phyloP scores from a whole-genome alignment of 2,113 vertebrate genomes.

The Alectura lathami region DNA sequence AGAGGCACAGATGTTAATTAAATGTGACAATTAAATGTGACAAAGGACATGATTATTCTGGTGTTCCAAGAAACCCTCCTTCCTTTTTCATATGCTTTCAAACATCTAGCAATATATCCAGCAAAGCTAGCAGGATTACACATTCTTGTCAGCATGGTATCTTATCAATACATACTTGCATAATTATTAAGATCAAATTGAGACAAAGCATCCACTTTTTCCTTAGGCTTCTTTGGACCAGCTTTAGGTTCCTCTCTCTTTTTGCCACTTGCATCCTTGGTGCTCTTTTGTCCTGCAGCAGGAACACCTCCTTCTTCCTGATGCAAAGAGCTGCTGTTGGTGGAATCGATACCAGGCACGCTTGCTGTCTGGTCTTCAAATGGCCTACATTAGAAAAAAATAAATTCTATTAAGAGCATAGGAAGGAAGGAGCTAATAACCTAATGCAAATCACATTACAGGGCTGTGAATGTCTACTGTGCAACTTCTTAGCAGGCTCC shows the following conservation, averaged over 20 bases:
- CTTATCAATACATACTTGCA: slow-evolving; percentile 85
- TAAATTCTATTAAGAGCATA: neutral
- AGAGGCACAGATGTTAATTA: neutral
- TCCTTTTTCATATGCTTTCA: neutral
- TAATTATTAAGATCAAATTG: slow-evolving; percentile 99
- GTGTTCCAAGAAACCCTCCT: neutral
- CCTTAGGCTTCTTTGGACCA: slow-evolving; percentile 93
- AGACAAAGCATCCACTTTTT: slow-evolving; percentile 93
- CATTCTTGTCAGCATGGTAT: neutral
- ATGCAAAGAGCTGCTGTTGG: slow-evolving; percentile 70
- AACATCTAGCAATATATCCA: neutral
- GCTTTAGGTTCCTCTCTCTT: slow-evolving; percentile 93
- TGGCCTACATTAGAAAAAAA: slow-evolving; percentile 58
- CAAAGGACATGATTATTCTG: neutral
- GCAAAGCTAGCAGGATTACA: neutral
- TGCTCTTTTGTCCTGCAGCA: slow-evolving; percentile 75
- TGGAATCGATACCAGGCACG: slow-evolving; percentile 53
- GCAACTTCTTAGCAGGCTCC: neutral
- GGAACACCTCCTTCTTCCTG: slow-evolving; percentile 77
- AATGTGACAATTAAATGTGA: neutral
- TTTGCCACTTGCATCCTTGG: slow-evolving; percentile 84
- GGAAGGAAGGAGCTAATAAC: neutral
- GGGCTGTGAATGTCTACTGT: neutral
- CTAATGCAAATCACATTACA: neutral
- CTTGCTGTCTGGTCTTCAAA: slow-evolving; percentile 77